Evolutionary conservation across 2,113 vertebrate genomes (phyloP).

Genomic region (human): DNA sequence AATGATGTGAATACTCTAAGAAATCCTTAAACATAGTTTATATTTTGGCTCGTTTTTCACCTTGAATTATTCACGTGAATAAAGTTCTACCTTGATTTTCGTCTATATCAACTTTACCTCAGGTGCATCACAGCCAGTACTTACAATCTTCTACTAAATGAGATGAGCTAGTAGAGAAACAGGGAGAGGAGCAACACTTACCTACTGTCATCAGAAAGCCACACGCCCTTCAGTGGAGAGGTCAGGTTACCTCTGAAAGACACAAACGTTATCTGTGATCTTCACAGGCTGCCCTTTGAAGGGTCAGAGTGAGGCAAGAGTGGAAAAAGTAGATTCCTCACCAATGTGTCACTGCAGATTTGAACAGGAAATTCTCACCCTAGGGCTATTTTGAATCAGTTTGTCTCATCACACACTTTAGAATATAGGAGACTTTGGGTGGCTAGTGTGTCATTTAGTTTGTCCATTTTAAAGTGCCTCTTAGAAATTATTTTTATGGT

Average conservation of each 20-base stretch:
- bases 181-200: background rate
- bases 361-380: conserved; percentile 60
- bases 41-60: background rate
- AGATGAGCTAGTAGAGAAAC: background rate
- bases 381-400: conserved; percentile 16
- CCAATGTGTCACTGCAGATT: background rate
- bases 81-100: background rate
- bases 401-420: conserved; percentile 8
- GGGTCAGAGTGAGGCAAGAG: background rate
- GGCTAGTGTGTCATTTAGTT: background rate
- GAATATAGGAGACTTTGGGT: background rate
- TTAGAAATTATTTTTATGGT: background rate
- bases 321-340: conserved; percentile 25
- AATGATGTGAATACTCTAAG: background rate
- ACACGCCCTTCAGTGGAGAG: background rate
- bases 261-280: background rate
- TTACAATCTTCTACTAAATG: background rate
- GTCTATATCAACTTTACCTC: background rate
- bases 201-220: background rate
- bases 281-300: background rate
- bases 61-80: background rate
- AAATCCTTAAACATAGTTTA: background rate
- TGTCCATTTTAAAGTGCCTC: background rate
- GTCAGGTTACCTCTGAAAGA: background rate
- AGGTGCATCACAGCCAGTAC: background rate